Evolutionary conservation across 1,140 invertebrate species (phyloP), one percentile per base, ranked within the genome.

Genomic region (Euborellia annulipes): DNA sequence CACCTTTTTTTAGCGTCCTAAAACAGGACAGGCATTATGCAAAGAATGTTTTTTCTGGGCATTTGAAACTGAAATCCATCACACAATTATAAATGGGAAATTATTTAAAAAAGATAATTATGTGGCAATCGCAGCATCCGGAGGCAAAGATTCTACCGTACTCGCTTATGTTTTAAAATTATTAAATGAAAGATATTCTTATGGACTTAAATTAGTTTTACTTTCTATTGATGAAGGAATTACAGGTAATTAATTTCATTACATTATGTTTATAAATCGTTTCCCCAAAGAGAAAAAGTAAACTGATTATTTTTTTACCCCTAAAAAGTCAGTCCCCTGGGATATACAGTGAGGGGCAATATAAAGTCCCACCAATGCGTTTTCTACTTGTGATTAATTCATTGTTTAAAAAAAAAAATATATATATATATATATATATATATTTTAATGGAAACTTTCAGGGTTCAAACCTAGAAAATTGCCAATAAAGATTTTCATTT

Each of bases 81-180:
- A 85, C 58, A 98, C 94, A 1, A 96, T 99, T 47, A 70, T 69
- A 6, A 72, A 78, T 58, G 80, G 75, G n/a, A 73, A 83, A 52
- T 68, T 98, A 36, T 98, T 98, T 59, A 76, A 78, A 48, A 67
- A 64, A 46, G 90, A 89, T 8, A 78, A 93, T 55, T 84, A 79
- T 48, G 87, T 98, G 17, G 94, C 93, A 3, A 80, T 98, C 39
- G 95, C 87, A 30, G 95, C 94, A 19, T 96, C 92, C 48, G 95
- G 96, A 44, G 96, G 96, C 40, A 99, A 99, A 73, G 96, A 99
- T 64, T 98, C 94, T 0, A 99, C 96, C 9, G 96, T 99, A 11
- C 67, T 99, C 27, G 94, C 85, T 2, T 80, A 90, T 62, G 75
- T 94, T 2, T 62, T 99, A 52, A 96, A 96, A 64, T 63, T 84